phyloP scores from a whole-genome alignment of 1,140 invertebrate genomes.

The Ruditapes philippinarum region DNA sequence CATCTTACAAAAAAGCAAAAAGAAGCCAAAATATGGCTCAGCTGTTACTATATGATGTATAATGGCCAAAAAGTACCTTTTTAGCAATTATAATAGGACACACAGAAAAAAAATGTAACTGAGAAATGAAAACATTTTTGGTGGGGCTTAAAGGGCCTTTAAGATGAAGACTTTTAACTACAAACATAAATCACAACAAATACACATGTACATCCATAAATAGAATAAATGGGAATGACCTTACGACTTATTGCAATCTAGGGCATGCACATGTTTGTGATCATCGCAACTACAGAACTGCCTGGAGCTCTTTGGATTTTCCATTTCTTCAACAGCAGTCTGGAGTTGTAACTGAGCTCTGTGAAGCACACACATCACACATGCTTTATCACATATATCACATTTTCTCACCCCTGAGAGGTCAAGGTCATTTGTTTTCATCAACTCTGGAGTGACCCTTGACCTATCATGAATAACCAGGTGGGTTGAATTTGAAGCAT shows the following conservation, averaged over 20 bases:
- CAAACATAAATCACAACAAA: too few species aligned
- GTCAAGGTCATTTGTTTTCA: not conserved
- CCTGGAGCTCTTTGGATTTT: not conserved
- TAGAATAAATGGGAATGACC: too few species aligned
- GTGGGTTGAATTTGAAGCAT: not conserved
- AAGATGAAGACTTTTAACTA: too few species aligned
- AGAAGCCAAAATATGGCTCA: too few species aligned
- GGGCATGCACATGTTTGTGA: not conserved
- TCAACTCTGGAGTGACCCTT: not conserved
- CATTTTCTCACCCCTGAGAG: not conserved
- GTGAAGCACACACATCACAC: slow-evolving; percentile 29
- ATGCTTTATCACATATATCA: slow-evolving; percentile 15
- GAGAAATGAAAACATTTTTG: too few species aligned
- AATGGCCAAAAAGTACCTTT: too few species aligned
- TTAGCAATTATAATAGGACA: too few species aligned
- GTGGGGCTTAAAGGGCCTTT: too few species aligned
- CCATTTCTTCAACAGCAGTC: slow-evolving; percentile 16
- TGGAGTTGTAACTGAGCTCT: not conserved
- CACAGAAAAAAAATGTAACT: too few species aligned
- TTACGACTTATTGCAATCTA: not conserved
- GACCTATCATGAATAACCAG: not conserved
- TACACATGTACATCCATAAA: too few species aligned
- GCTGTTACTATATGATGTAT: too few species aligned
- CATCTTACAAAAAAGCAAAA: too few species aligned
- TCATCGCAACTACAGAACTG: not conserved